Evolutionary conservation across 2,797 vertebrate species (phyloP), one percentile per base, ranked within the genome.

Genomic region (Pelobates cultripes): DNA sequence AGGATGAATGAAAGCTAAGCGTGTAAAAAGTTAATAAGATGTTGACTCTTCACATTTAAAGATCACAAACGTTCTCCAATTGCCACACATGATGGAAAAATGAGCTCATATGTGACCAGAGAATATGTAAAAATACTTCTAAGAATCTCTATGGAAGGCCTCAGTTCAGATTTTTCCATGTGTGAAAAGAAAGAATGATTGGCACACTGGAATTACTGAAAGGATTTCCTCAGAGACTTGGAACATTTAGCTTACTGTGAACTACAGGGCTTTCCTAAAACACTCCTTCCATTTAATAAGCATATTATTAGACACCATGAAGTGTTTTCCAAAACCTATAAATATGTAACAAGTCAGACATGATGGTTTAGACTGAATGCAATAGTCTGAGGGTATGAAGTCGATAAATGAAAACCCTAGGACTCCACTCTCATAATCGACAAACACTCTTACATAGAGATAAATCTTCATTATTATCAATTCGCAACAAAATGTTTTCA

Each of bases 201-300:
- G 79, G 75, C 67, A 68, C 3, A 4, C 60, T 63, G 60, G 82
- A 77, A 80, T 84, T 57, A 0, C 67, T 86, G 64, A 64, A 76
- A 84, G 43, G 74, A 79, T 84, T 86, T 87, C 82, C 9, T 10
- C 72, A 44, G 81, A 86, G 80, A 81, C 86, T 80, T 73, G 73
- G 83, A 85, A 86, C 84, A 41, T 83, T 87, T 89, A 85, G 87
- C 78, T 86, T 63, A 53, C n/a, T 84, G 84, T 67, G 83, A 89
- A 77, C 86, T 85, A 55, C 85, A 85, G 10, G 78, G 86, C 73
- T 86, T 77, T 60, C 85, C 86, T 80, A 42, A 81, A 76, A 73
- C 84, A 86, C 86, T 73, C 86, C 84, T 75, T 75, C 85, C 42
- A 71, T 84, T 64, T 85, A 79, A 85, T 82, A 71, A 81, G 78